Evolutionary conservation across 2,797 vertebrate genomes (phyloP).

Genomic region (Uromys caudimaculatus): DNA sequence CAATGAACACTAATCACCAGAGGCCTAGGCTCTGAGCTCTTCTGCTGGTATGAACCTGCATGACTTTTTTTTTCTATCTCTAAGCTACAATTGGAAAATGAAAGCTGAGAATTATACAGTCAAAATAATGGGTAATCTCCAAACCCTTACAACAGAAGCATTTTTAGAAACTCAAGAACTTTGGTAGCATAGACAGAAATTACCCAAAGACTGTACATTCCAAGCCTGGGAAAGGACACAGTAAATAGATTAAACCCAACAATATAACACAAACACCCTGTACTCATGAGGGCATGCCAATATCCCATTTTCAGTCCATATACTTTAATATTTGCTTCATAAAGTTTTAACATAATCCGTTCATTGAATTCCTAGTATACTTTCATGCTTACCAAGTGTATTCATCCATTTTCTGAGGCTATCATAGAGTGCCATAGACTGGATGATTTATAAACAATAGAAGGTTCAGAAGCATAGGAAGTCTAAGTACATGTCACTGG

Average conservation of each 20-base stretch:
- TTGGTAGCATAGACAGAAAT: slow-evolving; percentile 3
- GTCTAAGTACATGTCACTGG: too few species aligned
- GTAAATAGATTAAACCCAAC: neutral
- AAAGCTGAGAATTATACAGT: neutral
- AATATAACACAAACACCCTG: neutral
- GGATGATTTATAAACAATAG: neutral
- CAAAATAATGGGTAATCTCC: neutral
- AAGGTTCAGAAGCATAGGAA: neutral
- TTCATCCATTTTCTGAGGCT: neutral
- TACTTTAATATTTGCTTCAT: neutral
- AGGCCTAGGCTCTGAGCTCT: neutral
- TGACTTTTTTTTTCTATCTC: neutral
- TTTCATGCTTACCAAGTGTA: neutral
- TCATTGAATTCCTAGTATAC: slow-evolving; percentile 28
- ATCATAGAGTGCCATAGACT: neutral
- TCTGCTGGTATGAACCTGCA: neutral
- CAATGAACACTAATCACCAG: neutral
- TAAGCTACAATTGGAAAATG: neutral
- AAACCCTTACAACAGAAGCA: neutral
- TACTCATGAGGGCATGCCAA: neutral
- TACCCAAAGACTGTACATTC: neutral
- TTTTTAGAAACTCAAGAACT: neutral
- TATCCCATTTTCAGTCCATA: neutral
- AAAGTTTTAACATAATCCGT: slow-evolving; percentile 15
- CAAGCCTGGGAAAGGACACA: neutral